Percentiles rank a stretch among this genome's conserved stretches.
phyloP scores from a whole-genome alignment of 2,888 invertebrate species.

The Agrotis clavis region DNA sequence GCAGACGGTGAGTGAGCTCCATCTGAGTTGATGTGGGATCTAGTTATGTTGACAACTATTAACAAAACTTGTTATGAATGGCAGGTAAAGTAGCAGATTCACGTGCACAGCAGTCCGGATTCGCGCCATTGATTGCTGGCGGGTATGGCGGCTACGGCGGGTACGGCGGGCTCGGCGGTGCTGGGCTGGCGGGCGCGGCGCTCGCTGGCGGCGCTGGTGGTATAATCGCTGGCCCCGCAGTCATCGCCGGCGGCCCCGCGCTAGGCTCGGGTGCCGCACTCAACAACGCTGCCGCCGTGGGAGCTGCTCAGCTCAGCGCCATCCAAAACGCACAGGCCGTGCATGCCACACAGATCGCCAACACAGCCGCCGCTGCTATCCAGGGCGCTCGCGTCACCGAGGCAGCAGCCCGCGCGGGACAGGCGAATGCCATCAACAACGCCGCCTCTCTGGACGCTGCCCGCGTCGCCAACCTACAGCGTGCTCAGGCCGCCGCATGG shows the following conservation, averaged over 20 bases:
- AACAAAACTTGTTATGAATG: background rate
- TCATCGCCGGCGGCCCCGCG: slow-evolving; percentile 61
- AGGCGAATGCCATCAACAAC: slow-evolving; percentile 84
- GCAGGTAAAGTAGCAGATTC: slow-evolving; percentile 75
- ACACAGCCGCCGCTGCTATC: slow-evolving; percentile 86
- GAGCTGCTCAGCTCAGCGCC: slow-evolving; percentile 86
- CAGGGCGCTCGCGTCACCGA: slow-evolving; percentile 87
- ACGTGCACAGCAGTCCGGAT: slow-evolving; percentile 73
- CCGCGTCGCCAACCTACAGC: slow-evolving; percentile 84
- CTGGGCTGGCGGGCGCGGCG: slow-evolving; percentile 57
- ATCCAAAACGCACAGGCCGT: slow-evolving; percentile 89
- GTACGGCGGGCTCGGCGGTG: slow-evolving; percentile 42
- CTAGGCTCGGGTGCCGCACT: slow-evolving; percentile 80
- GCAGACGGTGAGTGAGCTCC: slow-evolving; percentile 79
- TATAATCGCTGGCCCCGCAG: slow-evolving; percentile 64
- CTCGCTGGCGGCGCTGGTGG: slow-evolving; percentile 52
- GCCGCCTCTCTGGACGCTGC: slow-evolving; percentile 87
- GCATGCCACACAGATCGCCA: slow-evolving; percentile 84
- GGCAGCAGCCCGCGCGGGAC: slow-evolving; percentile 84
- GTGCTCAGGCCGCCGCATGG: slow-evolving; percentile 86
- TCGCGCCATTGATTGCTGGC: slow-evolving; percentile 63
- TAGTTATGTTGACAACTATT: background rate
- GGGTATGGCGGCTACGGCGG: slow-evolving; percentile 63
- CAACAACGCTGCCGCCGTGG: slow-evolving; percentile 84
- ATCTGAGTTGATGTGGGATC: background rate